phyloP scores from a whole-genome alignment of 2,113 vertebrate genomes.

The Cercocebus atys region DNA sequence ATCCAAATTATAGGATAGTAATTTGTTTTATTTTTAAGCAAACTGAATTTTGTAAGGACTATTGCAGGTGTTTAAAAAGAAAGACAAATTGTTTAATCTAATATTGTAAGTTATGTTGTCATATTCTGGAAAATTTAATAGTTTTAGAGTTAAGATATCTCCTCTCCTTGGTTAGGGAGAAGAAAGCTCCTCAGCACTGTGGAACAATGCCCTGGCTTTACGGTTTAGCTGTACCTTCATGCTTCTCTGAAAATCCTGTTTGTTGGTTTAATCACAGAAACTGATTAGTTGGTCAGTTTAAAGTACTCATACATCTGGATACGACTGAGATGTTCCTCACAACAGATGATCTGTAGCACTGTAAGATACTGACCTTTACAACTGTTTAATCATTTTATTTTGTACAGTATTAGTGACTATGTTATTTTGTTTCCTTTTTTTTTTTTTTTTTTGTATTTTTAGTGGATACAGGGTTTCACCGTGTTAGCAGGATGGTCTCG shows the following conservation, averaged over 20 bases:
- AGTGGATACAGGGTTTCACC: too few relatives aligned
- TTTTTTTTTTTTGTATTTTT: too few relatives aligned
- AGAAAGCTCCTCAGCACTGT: slow-evolving; percentile 81
- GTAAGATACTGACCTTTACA: too few relatives aligned
- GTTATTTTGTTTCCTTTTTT: too few relatives aligned
- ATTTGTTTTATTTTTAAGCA: slow-evolving; percentile 83
- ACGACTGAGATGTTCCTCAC: too few relatives aligned
- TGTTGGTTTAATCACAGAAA: slow-evolving; percentile 78
- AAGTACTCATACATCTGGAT: slow-evolving; percentile 47
- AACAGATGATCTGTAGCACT: too few relatives aligned
- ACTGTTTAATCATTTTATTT: too few relatives aligned
- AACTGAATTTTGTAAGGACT: slow-evolving; percentile 82
- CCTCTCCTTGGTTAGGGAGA: slow-evolving; percentile 81
- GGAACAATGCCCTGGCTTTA: slow-evolving; percentile 82
- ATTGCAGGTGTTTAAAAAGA: slow-evolving; percentile 81
- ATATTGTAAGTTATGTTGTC: slow-evolving; percentile 81
- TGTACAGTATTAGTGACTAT: too few relatives aligned
- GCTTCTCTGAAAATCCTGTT: slow-evolving; percentile 81
- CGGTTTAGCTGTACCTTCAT: slow-evolving; percentile 79
- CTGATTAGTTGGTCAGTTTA: slow-evolving; percentile 81
- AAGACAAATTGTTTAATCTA: slow-evolving; percentile 83
- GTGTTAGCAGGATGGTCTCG: too few relatives aligned
- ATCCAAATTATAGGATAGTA: slow-evolving; percentile 82
- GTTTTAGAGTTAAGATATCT: slow-evolving; percentile 85
- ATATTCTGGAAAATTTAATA: slow-evolving; percentile 83